These are phyloP conservation scores for Leptoclinus maculatus DNA, from an alignment of 2,797 vertebrate species.

Conservation along the genomic window DNA sequence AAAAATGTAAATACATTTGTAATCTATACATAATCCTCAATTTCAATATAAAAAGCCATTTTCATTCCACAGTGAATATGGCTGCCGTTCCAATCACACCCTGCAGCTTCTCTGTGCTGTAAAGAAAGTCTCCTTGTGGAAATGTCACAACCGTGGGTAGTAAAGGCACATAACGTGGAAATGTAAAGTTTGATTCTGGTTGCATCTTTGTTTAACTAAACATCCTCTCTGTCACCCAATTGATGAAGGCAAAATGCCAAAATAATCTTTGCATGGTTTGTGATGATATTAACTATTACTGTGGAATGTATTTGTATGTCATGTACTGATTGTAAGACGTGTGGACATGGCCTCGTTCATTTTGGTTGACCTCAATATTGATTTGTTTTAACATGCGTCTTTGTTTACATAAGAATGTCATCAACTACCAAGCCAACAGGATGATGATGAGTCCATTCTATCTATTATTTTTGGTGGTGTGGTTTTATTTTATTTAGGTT, in stretches of 20 bases:
- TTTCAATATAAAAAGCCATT: background rate
- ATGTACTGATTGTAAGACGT: background rate
- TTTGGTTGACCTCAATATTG: background rate
- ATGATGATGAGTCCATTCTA: background rate
- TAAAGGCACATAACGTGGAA: background rate
- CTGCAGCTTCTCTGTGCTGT: background rate
- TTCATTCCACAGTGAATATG: background rate
- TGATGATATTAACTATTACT: background rate
- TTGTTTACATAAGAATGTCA: background rate
- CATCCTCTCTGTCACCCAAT: background rate
- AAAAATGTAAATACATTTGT: slow-evolving; percentile 4
- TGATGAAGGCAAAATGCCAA: background rate
- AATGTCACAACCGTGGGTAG: slow-evolving; percentile 10
- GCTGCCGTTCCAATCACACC: background rate
- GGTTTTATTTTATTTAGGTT: background rate
- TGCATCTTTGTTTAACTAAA: background rate
- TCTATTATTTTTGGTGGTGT: background rate
- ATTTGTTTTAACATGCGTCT: background rate
- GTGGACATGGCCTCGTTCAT: background rate
- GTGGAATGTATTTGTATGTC: background rate
- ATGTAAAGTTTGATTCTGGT: background rate
- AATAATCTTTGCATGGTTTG: background rate
- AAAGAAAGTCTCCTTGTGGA: slow-evolving; percentile 17
- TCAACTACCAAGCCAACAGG: background rate
- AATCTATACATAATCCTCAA: slow-evolving; percentile 22